Percentiles rank a stretch among this genome's conserved stretches.
phyloP scores from a whole-genome alignment of 2,113 vertebrate species.

The Myocastor coypus region DNA sequence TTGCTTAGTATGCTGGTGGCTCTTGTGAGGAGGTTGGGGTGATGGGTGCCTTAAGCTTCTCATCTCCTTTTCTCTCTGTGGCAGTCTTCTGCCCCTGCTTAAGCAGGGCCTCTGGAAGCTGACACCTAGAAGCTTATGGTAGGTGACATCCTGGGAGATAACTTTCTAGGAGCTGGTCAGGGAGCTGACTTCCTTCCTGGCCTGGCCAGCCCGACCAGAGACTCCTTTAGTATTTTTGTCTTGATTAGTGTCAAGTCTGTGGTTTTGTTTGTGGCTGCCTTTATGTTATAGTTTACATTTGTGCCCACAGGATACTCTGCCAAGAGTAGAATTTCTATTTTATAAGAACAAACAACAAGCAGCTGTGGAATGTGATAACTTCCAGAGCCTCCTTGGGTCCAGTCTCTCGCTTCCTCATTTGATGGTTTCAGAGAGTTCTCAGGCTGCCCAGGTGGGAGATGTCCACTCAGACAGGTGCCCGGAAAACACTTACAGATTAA shows the following conservation, averaged over 20 bases:
- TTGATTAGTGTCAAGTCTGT: background rate
- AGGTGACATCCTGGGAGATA: background rate
- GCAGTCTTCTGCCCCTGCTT: background rate
- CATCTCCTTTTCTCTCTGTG: background rate
- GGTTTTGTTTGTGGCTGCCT: background rate
- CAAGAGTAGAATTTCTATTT: slow-evolving; percentile 55
- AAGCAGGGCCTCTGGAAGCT: background rate
- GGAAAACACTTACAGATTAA: background rate
- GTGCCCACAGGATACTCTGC: slow-evolving; percentile 7
- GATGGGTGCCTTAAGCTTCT: background rate
- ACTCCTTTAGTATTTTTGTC: background rate
- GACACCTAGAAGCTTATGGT: background rate
- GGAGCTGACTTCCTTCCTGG: background rate
- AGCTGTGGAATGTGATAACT: background rate
- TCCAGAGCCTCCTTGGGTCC: background rate
- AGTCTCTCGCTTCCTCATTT: background rate
- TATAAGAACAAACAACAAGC: slow-evolving; percentile 22
- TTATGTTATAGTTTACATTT: background rate
- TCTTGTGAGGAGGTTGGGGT: background rate
- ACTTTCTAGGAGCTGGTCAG: background rate
- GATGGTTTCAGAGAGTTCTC: background rate
- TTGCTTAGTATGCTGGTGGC: background rate
- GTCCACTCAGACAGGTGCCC: rapidly evolving
- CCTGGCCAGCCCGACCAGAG: background rate
- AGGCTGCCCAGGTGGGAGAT: background rate